Evolutionary conservation across 1,140 invertebrate genomes (phyloP).

Genomic region (Leptinotarsa undecemlineata): DNA sequence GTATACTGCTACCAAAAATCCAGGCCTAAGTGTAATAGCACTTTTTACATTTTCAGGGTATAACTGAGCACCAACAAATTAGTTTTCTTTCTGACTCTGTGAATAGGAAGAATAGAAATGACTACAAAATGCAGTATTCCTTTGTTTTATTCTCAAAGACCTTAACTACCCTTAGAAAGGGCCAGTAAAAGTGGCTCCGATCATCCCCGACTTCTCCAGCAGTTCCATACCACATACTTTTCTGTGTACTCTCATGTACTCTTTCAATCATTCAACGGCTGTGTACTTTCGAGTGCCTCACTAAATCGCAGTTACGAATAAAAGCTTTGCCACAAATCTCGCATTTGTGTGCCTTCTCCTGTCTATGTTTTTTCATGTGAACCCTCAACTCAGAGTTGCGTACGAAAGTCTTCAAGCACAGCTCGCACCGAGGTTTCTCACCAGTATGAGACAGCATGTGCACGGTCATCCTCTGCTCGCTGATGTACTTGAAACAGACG

Average conservation of each 20-base stretch:
- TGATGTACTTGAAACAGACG: not conserved
- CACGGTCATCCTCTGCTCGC: not conserved
- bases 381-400: not conserved
- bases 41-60: too few species aligned
- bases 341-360: slow-evolving; percentile 9
- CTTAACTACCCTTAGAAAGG: too few species aligned
- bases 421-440: not conserved
- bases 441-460: not conserved
- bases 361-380: slow-evolving; percentile 5
- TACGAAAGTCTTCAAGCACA: not conserved
- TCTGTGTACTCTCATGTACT: not conserved
- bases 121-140: too few species aligned
- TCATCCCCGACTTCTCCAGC: too few species aligned
- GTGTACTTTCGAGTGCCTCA: not conserved
- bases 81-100: too few species aligned
- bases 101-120: too few species aligned
- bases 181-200: too few species aligned
- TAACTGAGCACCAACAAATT: too few species aligned
- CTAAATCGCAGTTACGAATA: not conserved
- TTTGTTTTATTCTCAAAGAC: too few species aligned
- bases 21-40: too few species aligned
- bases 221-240: not conserved
- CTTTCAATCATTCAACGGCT: not conserved
- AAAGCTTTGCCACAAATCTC: slow-evolving; percentile 2
- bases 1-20: too few species aligned